Conservation (phyloP, 2,888 invertebrate species). For the Thymelicus acteon region DNA sequence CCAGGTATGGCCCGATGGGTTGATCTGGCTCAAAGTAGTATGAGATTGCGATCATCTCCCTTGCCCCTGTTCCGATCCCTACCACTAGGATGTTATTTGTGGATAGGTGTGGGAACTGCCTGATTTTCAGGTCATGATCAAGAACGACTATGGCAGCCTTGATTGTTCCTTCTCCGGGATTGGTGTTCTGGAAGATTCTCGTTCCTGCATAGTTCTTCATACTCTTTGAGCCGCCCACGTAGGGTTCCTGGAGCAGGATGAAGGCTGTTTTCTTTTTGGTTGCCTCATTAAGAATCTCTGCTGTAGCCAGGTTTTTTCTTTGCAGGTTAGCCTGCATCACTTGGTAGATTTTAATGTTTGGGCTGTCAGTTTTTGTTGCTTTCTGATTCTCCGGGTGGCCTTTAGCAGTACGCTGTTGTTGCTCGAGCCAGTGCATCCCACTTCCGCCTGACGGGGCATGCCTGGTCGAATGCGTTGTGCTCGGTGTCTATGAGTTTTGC, state of each 20-base stretch:
- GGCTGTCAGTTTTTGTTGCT: no score
- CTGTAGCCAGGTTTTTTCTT: conserved; percentile 24
- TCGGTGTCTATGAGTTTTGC: neutral
- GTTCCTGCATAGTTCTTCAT: no score
- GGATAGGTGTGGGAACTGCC: no score
- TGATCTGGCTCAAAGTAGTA: no score
- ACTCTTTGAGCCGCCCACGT: no score
- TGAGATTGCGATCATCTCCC: no score
- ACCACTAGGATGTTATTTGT: no score
- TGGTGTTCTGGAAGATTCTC: no score
- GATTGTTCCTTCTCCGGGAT: conserved; percentile 1
- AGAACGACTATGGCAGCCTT: conserved; percentile 36
- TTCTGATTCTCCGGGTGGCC: neutral
- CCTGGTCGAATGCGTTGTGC: conserved; percentile 28
- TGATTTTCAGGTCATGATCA: no score
- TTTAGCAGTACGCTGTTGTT: conserved; percentile 25
- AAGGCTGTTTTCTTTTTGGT: neutral
- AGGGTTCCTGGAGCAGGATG: neutral
- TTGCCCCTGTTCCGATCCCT: no score
- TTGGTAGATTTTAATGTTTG: neutral
- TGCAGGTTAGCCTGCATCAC: conserved; percentile 32
- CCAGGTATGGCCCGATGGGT: no score
- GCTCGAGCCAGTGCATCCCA: conserved; percentile 12
- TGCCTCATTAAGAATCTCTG: conserved; percentile 6
- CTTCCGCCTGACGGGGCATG: neutral